phyloP scores from a whole-genome alignment of 2,888 invertebrate species.

The Melitaea athalia region DNA sequence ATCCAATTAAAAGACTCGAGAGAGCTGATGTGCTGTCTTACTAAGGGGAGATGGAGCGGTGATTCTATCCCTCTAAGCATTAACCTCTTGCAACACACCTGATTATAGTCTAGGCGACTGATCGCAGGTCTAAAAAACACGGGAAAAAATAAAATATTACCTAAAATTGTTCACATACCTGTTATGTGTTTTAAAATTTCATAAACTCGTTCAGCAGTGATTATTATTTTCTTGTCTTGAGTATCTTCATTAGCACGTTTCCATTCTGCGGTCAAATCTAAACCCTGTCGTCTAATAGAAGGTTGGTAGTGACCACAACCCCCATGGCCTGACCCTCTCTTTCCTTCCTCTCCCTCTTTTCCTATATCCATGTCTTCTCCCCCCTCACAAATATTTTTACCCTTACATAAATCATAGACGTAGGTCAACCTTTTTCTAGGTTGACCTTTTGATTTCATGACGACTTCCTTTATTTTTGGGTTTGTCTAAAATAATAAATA shows the following conservation, averaged over 20 bases:
- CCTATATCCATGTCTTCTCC: conserved; percentile 98
- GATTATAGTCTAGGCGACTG: too few relatives aligned
- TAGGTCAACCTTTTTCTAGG: conserved; percentile 96
- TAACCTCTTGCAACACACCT: too few relatives aligned
- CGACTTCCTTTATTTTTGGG: conserved; percentile 96
- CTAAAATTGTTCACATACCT: conserved; percentile 54
- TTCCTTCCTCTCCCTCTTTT: conserved; percentile 87
- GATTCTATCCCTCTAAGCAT: too few relatives aligned
- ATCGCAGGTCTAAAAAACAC: too few relatives aligned
- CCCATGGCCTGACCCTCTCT: conserved; percentile 88
- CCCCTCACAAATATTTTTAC: conserved; percentile 98
- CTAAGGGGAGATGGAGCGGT: too few relatives aligned
- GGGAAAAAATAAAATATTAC: too few relatives aligned
- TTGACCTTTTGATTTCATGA: conserved; percentile 98
- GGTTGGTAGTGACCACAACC: conserved; percentile 99
- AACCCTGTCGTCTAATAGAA: conserved; percentile 91
- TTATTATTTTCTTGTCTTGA: conserved; percentile 96
- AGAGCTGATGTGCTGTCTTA: too few relatives aligned
- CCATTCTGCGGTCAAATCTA: conserved; percentile 99
- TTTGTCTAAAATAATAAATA: conserved; percentile 84
- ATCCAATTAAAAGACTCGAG: too few relatives aligned
- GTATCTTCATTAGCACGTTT: conserved; percentile 99
- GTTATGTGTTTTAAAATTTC: conserved; percentile 98
- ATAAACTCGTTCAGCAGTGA: conserved; percentile 98
- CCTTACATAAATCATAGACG: conserved; percentile 98